Conservation (phyloP, 2,797 vertebrate species). For the Luscinia luscinia region DNA sequence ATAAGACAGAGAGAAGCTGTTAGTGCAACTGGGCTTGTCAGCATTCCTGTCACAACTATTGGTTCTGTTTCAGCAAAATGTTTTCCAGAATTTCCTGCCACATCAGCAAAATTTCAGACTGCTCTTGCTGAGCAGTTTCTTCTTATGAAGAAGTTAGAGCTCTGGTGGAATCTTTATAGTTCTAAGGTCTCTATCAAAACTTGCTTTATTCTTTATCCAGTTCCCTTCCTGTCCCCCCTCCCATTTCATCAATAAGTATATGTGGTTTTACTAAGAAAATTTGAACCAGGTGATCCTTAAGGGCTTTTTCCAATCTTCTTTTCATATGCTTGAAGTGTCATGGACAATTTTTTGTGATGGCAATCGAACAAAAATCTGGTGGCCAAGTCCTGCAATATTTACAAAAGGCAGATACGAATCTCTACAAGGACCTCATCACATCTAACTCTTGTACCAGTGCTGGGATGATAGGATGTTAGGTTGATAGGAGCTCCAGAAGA, state of each 20-base stretch:
- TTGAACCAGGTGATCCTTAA: not conserved
- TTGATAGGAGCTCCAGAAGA: not conserved
- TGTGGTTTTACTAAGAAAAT: not conserved
- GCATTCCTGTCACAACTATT: not conserved
- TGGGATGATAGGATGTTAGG: not conserved
- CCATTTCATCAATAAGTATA: not conserved
- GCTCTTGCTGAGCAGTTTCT: not conserved
- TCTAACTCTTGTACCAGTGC: not conserved
- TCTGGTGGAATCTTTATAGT: not conserved
- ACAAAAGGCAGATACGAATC: not conserved
- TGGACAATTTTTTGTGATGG: not conserved
- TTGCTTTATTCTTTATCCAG: not conserved
- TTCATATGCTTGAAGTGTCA: not conserved
- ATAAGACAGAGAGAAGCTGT: not conserved
- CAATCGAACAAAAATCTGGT: not conserved
- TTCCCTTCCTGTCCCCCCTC: fast-evolving
- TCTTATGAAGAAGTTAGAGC: not conserved
- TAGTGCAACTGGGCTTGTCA: not conserved
- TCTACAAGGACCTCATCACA: not conserved
- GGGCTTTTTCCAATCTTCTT: not conserved
- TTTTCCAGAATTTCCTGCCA: not conserved
- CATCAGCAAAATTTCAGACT: not conserved
- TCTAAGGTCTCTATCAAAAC: not conserved
- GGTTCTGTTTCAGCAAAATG: not conserved
- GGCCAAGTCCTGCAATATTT: not conserved